Percentiles rank a stretch among this genome's conserved stretches.
These are phyloP conservation scores for Ephydatia muelleri DNA, from an alignment of 37 sponge, comb jelly and placozoan genomes.

Conservation along the genomic window DNA sequence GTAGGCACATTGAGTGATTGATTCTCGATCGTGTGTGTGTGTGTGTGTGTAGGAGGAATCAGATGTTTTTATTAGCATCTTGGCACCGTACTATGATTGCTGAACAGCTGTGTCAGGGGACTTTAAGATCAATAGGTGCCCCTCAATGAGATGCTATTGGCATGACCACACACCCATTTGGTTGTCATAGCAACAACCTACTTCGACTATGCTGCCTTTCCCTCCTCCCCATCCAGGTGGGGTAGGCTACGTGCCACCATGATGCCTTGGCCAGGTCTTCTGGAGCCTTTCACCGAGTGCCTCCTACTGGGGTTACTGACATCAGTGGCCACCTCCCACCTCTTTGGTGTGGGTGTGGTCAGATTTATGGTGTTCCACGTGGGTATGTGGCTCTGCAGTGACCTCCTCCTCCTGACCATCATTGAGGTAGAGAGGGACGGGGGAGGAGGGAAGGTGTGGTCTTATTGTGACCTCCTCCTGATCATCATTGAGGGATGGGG, in stretches of 20 bases:
- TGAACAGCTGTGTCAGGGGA: too few species aligned
- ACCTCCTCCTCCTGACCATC: slow-evolving; percentile 20
- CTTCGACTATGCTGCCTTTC: not conserved
- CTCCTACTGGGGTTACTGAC: slow-evolving; percentile 57
- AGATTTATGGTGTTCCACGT: slow-evolving; percentile 7
- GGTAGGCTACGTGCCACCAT: slow-evolving; percentile 69
- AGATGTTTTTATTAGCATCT: too few species aligned
- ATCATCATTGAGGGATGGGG: not conserved
- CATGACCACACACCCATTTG: not conserved
- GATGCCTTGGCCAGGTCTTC: slow-evolving; percentile 69
- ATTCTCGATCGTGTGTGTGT: too few species aligned
- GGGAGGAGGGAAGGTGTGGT: too few species aligned
- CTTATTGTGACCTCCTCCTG: too few species aligned
- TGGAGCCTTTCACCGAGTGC: slow-evolving; percentile 86
- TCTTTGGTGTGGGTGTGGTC: slow-evolving; percentile 5
- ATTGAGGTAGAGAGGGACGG: not conserved
- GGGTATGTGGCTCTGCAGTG: slow-evolving; percentile 30
- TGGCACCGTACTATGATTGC: too few species aligned
- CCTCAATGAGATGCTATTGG: too few species aligned
- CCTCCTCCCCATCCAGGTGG: slow-evolving; percentile 52
- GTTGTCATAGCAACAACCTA: not conserved
- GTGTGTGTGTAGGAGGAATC: too few species aligned
- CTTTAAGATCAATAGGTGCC: too few species aligned
- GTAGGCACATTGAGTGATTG: too few species aligned
- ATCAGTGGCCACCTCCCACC: slow-evolving; percentile 3